phyloP scores from a whole-genome alignment of 2,797 vertebrate species.

The Hirundo rustica region DNA sequence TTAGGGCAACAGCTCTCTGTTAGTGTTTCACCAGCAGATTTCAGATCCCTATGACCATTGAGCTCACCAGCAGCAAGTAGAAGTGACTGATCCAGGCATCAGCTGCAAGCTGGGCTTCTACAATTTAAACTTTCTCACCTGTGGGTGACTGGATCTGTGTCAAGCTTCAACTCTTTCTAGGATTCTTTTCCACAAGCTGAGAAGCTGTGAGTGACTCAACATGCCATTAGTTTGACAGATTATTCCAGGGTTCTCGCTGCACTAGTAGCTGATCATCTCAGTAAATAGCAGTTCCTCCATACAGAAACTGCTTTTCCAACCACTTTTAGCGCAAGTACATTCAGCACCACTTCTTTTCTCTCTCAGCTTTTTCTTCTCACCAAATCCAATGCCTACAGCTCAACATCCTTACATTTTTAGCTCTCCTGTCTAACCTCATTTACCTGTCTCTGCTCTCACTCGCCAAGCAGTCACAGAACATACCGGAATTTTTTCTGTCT shows the following conservation, averaged over 20 bases:
- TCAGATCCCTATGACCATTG: not conserved
- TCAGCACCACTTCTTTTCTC: not conserved
- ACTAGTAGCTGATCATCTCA: not conserved
- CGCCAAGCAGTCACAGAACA: not conserved
- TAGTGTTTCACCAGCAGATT: not conserved
- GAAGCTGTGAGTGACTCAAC: conserved; percentile 42
- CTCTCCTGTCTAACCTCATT: not conserved
- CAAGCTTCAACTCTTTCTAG: conserved; percentile 34
- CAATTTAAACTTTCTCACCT: not conserved
- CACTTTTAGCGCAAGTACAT: not conserved
- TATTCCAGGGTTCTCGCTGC: not conserved
- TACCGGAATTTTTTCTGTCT: not conserved
- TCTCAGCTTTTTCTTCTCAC: not conserved
- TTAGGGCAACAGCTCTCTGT: not conserved
- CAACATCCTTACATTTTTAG: not conserved
- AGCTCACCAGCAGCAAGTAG: not conserved
- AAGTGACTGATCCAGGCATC: not conserved
- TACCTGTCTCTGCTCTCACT: not conserved
- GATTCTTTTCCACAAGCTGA: conserved; percentile 6
- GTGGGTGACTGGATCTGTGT: not conserved
- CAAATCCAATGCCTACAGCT: not conserved
- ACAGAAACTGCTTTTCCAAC: not conserved
- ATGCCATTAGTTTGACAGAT: conserved; percentile 36
- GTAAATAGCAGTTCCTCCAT: not conserved
- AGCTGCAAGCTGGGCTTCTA: not conserved